Evolutionary conservation across 2,888 invertebrate genomes (phyloP).

Genomic region (Zhuqinia jingwanae): DNA sequence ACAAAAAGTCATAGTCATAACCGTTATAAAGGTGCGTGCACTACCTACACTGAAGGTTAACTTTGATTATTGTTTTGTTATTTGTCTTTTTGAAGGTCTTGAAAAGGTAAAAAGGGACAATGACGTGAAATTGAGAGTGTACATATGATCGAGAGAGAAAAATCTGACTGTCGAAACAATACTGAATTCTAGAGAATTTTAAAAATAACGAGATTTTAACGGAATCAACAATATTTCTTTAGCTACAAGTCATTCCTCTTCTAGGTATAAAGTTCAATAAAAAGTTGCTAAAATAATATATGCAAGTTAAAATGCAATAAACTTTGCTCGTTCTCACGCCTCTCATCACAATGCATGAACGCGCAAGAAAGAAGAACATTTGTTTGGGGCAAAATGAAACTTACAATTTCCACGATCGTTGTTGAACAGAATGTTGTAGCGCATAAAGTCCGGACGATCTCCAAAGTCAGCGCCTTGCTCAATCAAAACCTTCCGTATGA

Average conservation of each 20-base stretch:
- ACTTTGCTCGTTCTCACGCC: too few relatives aligned
- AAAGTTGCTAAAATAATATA: background rate
- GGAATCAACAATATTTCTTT: background rate
- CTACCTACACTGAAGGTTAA: constrained; percentile 78
- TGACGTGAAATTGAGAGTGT: constrained; percentile 60
- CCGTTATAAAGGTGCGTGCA: constrained; percentile 74
- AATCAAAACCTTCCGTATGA: constrained; percentile 78
- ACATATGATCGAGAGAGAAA: constrained; percentile 22
- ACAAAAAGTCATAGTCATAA: constrained; percentile 62
- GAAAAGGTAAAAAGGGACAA: constrained; percentile 59
- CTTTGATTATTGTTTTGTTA: constrained; percentile 75
- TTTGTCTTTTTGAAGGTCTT: constrained; percentile 58
- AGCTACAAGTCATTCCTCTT: background rate
- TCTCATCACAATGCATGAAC: too few relatives aligned
- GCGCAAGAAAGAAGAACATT: background rate
- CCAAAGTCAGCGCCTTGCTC: constrained; percentile 88
- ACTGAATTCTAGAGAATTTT: constrained; percentile 41
- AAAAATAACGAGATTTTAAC: constrained; percentile 51
- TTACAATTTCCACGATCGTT: constrained; percentile 93
- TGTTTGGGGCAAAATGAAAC: constrained; percentile 80
- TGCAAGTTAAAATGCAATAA: background rate
- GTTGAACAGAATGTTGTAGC: constrained; percentile 91
- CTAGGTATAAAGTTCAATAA: background rate
- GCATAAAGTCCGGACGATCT: constrained; percentile 89
- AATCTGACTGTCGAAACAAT: constrained; percentile 27